phyloP scores from a whole-genome alignment of 2,888 invertebrate species.

The Lithophane socia region DNA sequence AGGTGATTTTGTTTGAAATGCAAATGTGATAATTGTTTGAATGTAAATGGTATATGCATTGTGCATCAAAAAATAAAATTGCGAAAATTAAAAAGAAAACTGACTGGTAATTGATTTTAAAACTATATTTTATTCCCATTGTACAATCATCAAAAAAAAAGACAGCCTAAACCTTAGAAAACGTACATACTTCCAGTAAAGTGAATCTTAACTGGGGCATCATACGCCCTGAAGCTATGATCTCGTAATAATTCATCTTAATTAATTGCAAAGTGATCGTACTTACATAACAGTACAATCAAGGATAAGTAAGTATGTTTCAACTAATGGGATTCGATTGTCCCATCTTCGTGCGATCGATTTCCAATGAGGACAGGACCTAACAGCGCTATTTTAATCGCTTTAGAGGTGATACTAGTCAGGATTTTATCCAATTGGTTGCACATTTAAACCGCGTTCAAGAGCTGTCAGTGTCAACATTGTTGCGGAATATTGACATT shows the following conservation, averaged over 20 bases:
- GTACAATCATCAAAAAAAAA: not conserved
- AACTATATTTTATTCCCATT: not conserved
- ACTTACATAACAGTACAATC: not conserved
- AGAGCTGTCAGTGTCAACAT: too few species aligned
- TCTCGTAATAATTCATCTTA: not conserved
- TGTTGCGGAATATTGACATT: too few species aligned
- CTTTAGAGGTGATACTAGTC: too few species aligned
- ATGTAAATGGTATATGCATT: conserved; percentile 14
- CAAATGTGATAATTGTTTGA: not conserved
- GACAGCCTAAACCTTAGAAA: not conserved
- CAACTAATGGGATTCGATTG: too few species aligned
- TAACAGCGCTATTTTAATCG: too few species aligned
- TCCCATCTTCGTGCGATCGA: too few species aligned
- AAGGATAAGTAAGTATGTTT: not conserved
- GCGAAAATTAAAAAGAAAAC: too few species aligned
- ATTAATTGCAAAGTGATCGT: not conserved
- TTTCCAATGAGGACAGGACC: too few species aligned
- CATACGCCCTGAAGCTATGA: not conserved
- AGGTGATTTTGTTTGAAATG: conserved; percentile 5
- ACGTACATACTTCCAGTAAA: not conserved
- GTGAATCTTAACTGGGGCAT: not conserved
- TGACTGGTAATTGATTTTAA: not conserved
- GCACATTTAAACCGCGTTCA: too few species aligned
- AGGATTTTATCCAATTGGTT: too few species aligned
- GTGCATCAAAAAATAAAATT: conserved; percentile 13